Evolutionary conservation across 2,888 invertebrate genomes (phyloP), one percentile per base, ranked within the genome.

Genomic region (Spodoptera exigua): DNA sequence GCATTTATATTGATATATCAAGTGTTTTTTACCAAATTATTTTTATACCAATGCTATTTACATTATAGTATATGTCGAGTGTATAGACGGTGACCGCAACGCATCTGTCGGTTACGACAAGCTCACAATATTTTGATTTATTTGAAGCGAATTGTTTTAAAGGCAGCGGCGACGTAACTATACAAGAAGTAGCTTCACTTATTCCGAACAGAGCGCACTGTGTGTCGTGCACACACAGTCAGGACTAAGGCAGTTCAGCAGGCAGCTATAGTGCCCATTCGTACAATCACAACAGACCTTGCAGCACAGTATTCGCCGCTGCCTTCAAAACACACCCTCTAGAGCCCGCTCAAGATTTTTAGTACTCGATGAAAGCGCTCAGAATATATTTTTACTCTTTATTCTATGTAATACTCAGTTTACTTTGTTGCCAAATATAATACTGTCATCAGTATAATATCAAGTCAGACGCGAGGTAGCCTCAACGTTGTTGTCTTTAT

Each of bases 31-130:
- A 92, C 93, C 92, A 93, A 93, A 92, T 92, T 92, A 83, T 86
- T 89, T 89, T 88, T 86, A 93, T 93, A 93, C 93, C 93, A 93
- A 93, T 93, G 93, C 89, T 90, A 87, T 90, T 77, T 89, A 89
- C 83, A 79, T 83, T 86, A 79, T 88, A 87, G 81, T 86, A 81
- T 84, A 82, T 84, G 80, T 76, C 62, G 76, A 73, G 63, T 71
- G 78, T 74, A 70, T 70, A 75, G 80, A 82, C 79, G 78, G 85
- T 83, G 82, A 80, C 77, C 57, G 58, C 47, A 44, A 60, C 55
- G 62, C 67, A 46, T 57, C 41, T 55, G 69, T 74, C 73, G 70
- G 17, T 27, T 36, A 56, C 37, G 61, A 61, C 52, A 57, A 46
- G 62, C 71, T 57, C 61, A 45, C 72, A 51, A 48, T 51, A 59